A percentile compares a stretch with the other conserved stretches of the same genome.
phyloP scores from a whole-genome alignment of 2,797 vertebrate species.

The Chelon labrosus region DNA sequence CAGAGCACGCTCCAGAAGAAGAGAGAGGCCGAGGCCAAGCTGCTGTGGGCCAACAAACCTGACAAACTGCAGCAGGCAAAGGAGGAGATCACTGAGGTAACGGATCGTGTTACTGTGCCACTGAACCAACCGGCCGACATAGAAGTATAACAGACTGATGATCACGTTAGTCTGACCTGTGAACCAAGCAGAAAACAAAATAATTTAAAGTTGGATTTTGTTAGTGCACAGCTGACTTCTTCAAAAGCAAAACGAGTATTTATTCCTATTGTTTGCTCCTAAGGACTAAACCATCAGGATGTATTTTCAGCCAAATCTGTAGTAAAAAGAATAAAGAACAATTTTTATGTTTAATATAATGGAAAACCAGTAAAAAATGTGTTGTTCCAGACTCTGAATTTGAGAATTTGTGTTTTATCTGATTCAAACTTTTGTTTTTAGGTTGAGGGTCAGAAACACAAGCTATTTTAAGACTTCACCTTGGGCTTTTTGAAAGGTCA shows the following conservation, averaged over 20 bases:
- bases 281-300: too few relatives aligned
- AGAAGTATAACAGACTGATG: neutral
- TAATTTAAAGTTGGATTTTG: neutral
- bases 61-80: constrained; percentile 98
- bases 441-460: neutral
- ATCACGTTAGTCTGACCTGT: neutral
- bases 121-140: neutral
- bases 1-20: constrained; percentile 95
- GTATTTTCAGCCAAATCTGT: too few relatives aligned
- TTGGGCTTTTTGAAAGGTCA: neutral
- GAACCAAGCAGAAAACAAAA: neutral
- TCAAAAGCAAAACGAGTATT: too few relatives aligned
- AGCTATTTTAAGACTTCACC: neutral
- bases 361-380: too few relatives aligned
- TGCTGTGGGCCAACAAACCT: constrained; percentile 97
- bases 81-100: constrained; percentile 94
- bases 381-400: too few relatives aligned
- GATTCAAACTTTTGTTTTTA: neutral
- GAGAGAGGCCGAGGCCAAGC: constrained; percentile 93
- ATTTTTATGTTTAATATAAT: too few relatives aligned
- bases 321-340: too few relatives aligned
- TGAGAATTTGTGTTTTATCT: too few relatives aligned
- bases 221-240: neutral
- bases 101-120: neutral
- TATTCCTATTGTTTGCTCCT: too few relatives aligned